Conservation (phyloP, 2,888 invertebrate species). For the Chalcis sispes region DNA sequence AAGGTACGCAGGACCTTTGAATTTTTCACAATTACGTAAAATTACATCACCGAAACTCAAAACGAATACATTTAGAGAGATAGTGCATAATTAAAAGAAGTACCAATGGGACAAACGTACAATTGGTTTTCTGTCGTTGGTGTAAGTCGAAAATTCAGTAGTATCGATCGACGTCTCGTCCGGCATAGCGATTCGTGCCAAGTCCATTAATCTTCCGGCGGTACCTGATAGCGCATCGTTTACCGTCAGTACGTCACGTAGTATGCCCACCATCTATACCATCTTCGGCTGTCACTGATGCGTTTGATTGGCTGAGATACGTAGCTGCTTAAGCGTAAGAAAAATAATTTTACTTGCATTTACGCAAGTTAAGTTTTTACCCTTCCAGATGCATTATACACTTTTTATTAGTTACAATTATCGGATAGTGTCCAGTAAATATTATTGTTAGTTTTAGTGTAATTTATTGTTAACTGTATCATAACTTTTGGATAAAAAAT, state of each 20-base stretch:
- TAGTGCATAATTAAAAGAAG: constrained; percentile 28
- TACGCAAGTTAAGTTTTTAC: too few species aligned
- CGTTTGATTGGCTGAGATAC: constrained; percentile 18
- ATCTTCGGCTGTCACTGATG: background rate
- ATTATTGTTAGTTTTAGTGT: too few species aligned
- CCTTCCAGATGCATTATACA: too few species aligned
- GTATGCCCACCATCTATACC: constrained; percentile 12
- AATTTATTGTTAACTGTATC: too few species aligned
- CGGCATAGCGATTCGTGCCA: constrained; percentile 45
- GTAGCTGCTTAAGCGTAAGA: background rate
- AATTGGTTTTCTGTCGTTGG: constrained; percentile 37
- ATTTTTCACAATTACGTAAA: too few species aligned
- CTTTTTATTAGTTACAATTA: too few species aligned
- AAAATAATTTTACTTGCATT: constrained; percentile 22
- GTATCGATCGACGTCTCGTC: constrained; percentile 46
- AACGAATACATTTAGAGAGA: constrained; percentile 4
- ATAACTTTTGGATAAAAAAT: too few species aligned
- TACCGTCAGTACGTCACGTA: constrained; percentile 41
- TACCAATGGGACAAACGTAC: constrained; percentile 13
- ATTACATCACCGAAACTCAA: too few species aligned
- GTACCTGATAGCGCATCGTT: constrained; percentile 47
- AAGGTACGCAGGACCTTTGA: too few species aligned
- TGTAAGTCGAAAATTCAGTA: constrained; percentile 39
- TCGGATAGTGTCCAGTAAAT: too few species aligned
- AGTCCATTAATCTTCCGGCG: constrained; percentile 51